Percentiles rank a stretch among this genome's conserved stretches.
phyloP scores from a whole-genome alignment of 2,888 invertebrate genomes.

The Tuta absoluta region DNA sequence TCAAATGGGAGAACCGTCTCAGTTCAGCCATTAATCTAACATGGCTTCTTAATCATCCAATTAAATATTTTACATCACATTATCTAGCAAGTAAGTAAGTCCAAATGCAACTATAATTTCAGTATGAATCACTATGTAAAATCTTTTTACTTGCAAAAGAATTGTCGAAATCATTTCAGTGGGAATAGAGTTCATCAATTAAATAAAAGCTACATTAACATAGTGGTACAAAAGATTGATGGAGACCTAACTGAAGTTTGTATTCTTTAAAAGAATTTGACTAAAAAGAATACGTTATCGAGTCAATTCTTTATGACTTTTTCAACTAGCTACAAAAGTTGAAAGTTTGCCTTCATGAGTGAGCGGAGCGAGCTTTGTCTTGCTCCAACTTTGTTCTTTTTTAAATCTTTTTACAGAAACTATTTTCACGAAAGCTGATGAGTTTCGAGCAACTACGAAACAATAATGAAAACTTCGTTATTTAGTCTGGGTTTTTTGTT shows the following conservation, averaged over 20 bases:
- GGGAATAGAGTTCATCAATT: no score
- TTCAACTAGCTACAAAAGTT: slow-evolving; percentile 6
- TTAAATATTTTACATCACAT: no score
- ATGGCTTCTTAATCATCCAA: no score
- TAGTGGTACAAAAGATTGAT: no score
- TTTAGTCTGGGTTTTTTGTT: neutral
- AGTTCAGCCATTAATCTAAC: no score
- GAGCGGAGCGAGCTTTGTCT: slow-evolving; percentile 10
- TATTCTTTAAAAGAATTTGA: neutral
- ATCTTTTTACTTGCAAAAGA: no score
- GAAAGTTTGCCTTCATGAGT: neutral
- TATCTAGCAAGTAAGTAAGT: no score
- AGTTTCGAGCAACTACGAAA: neutral
- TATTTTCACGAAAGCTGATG: slow-evolving; percentile 15
- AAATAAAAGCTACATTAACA: no score
- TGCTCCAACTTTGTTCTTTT: neutral
- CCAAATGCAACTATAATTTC: no score
- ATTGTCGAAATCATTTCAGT: no score
- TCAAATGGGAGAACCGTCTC: no score
- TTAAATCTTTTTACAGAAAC: neutral
- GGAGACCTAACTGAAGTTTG: neutral
- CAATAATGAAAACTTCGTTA: neutral
- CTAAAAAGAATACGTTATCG: neutral
- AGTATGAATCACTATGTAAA: no score
- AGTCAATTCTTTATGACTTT: neutral